A percentile compares a stretch with the other conserved stretches of the same genome.
Conservation (phyloP, 2,888 invertebrate genomes). For the Maniola hyperantus region DNA sequence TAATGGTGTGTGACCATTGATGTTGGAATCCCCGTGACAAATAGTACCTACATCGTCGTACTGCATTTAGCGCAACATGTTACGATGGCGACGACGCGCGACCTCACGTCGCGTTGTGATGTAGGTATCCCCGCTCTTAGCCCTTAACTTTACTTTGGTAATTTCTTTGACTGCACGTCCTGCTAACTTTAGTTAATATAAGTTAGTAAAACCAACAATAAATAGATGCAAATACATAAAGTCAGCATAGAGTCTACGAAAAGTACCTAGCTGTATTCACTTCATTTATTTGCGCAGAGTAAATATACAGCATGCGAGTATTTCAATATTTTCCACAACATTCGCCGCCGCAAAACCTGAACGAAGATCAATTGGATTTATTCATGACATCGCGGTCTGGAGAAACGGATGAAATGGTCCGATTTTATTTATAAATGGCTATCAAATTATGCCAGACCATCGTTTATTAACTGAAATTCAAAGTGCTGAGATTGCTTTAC, state of each 20-base stretch:
- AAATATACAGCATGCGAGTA: not conserved
- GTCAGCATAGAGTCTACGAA: no score
- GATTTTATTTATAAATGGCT: conserved; percentile 36
- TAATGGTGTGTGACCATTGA: no score
- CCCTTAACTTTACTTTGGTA: no score
- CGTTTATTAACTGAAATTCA: conserved; percentile 31
- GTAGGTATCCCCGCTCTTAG: no score
- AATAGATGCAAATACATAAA: no score
- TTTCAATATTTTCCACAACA: conserved; percentile 6
- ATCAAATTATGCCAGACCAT: conserved; percentile 33
- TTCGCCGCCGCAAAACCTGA: conserved; percentile 1
- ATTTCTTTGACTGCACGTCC: no score
- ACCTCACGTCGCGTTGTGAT: no score
- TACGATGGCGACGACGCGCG: no score
- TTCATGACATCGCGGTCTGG: conserved; percentile 29
- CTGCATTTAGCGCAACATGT: no score
- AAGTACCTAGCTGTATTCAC: not conserved
- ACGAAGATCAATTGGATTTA: conserved; percentile 28
- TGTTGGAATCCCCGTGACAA: no score
- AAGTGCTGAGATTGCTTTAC: not conserved
- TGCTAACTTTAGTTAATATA: no score
- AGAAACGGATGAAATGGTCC: conserved; percentile 34
- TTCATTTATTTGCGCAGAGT: not conserved
- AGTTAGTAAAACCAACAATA: not conserved
- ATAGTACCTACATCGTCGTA: no score